These are phyloP conservation scores for Albula glossodonta DNA, from an alignment of 2,113 vertebrate species.

Conservation along the genomic window DNA sequence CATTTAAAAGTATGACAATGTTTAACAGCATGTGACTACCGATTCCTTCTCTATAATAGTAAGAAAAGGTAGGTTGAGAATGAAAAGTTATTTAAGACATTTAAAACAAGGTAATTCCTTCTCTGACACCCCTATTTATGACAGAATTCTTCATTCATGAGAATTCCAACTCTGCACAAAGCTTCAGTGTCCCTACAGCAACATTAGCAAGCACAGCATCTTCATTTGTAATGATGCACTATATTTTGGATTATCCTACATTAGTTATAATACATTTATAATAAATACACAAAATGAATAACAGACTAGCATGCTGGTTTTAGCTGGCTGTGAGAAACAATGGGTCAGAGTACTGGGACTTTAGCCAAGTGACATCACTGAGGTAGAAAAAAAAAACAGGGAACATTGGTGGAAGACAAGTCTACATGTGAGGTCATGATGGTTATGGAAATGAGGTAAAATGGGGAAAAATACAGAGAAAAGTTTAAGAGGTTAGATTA, in stretches of 20 bases:
- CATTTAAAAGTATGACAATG: background rate
- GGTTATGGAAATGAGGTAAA: background rate
- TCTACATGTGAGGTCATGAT: background rate
- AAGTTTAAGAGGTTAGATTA: background rate
- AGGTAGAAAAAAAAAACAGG: background rate
- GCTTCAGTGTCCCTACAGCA: background rate
- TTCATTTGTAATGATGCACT: background rate
- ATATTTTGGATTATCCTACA: background rate
- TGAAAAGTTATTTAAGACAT: background rate
- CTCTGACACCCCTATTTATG: background rate
- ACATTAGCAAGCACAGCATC: background rate
- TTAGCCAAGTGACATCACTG: background rate
- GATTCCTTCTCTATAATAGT: background rate
- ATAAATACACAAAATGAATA: background rate
- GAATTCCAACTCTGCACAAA: background rate
- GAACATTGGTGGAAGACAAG: background rate
- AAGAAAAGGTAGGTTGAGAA: background rate
- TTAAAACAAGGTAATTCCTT: background rate
- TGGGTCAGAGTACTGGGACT: background rate
- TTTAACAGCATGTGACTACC: background rate
- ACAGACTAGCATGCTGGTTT: background rate
- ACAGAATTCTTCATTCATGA: background rate
- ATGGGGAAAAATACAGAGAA: background rate
- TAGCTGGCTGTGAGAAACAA: background rate
- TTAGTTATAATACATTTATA: background rate